phyloP scores from a whole-genome alignment of 2,888 invertebrate genomes.

The Onthophagus sagittarius region DNA sequence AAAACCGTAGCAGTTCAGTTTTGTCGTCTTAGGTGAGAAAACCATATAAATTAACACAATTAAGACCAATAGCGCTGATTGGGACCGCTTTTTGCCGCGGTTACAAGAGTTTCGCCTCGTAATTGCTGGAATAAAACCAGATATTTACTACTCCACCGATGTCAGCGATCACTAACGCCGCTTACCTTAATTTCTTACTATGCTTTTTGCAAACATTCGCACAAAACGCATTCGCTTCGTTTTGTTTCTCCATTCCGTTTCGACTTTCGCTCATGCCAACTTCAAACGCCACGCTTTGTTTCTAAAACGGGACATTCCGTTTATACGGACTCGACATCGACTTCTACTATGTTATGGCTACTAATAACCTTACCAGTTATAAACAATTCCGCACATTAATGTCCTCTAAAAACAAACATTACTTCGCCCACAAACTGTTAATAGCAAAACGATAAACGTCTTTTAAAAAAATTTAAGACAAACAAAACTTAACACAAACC shows the following conservation, averaged over 20 bases:
- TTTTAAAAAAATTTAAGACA: no score
- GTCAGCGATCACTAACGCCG: constrained; percentile 3
- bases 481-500: no score
- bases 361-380: background rate
- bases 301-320: background rate
- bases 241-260: background rate
- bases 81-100: background rate
- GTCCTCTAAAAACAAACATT: background rate
- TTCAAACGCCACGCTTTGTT: background rate
- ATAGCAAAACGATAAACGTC: background rate
- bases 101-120: background rate
- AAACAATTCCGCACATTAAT: background rate
- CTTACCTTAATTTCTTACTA: background rate
- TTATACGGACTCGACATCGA: background rate
- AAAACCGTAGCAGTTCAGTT: constrained; percentile 5
- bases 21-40: constrained; percentile 10
- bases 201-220: background rate
- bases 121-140: constrained; percentile 11
- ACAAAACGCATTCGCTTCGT: background rate
- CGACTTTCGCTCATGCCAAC: background rate
- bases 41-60: constrained; percentile 11
- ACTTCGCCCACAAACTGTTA: background rate
- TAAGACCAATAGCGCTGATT: constrained; percentile 9
- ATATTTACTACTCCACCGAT: constrained; percentile 6
- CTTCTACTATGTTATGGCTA: background rate